Conservation (phyloP, 2,797 vertebrate species). For the Tapirus indicus region DNA sequence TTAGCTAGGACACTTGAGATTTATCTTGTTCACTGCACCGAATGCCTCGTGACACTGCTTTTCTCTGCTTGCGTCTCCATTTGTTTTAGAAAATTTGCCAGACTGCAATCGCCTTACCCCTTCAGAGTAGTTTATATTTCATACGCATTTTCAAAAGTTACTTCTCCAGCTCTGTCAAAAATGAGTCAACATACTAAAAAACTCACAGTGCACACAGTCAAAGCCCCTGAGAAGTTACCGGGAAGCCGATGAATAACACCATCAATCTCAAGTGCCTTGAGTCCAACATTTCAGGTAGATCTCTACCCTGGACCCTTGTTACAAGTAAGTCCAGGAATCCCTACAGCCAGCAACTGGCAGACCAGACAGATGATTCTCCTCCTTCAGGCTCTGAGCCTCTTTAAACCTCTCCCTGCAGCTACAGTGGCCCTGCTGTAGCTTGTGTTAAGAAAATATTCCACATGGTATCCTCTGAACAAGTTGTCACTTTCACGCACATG, state of each 20-base stretch:
- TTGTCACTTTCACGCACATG: accelerated
- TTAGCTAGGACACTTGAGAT: neutral
- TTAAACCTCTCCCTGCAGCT: accelerated
- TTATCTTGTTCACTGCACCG: neutral
- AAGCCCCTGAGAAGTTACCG: accelerated
- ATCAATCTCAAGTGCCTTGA: neutral
- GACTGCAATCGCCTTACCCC: neutral
- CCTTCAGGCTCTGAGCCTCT: no score
- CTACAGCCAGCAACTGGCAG: accelerated
- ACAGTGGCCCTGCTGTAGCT: accelerated
- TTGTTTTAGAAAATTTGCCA: neutral
- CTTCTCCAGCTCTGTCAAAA: neutral
- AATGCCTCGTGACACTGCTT: neutral
- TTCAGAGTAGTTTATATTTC: neutral
- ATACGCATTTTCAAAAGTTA: neutral
- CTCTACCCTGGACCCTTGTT: no score
- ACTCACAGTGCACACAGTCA: accelerated
- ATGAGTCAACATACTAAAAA: neutral
- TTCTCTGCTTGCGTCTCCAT: neutral
- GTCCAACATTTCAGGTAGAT: neutral
- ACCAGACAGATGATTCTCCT: accelerated
- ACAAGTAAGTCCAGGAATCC: neutral
- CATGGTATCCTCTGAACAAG: accelerated
- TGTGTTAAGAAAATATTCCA: accelerated
- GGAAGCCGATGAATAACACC: accelerated